Base-by-base conservation (phyloP, 2,113 vertebrate genomes). In the Struthidea cinerea region DNA sequence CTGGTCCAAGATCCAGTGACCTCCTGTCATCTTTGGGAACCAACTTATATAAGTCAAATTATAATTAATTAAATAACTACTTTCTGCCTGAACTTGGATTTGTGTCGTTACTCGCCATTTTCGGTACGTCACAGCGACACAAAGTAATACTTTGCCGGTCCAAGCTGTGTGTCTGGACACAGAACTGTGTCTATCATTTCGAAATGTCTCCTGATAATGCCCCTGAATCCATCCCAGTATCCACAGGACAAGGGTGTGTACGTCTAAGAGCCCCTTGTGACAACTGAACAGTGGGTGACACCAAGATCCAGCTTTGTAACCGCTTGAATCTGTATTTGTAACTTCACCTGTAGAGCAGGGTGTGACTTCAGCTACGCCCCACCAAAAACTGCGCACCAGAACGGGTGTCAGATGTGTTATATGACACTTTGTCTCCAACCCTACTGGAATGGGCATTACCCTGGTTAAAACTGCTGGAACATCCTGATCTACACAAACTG, bases 311-410 rank as follows among this genome's bases (percentile, higher is more conserved):
- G 55, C n/a, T 42, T n/a, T 61, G 18, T 7, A 47, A 41, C 26
- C 0, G 0, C 17, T 33, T 26, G 6, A 63, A 49, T 76, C 21
- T 16, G 10, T 10, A 13, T 47, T 47, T 61, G 14, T 42, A 69
- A 69, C 41, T 47, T 28, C 42, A 42, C 18, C 47, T 28, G 11
- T 7, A 19, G 55, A 42, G 55, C 47, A 63, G 35, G 8, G 5
- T 16, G 26, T 32, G 63, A 56, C 8, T 83, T 55, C 46, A 70
- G 49, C 32, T 63, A 23, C 22, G 56, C 35, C 20, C 63, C 37
- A 20, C 47, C 49, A 24, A 63, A 61, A 84, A 16, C 35, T 21
- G 17, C 18, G 63, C 37, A 77, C 41, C 47, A 83, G 67, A 55
- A 53, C 0, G 0, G 6, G 16, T 13, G 32, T 22, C 22, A 59